phyloP scores from a whole-genome alignment of 2,797 vertebrate genomes.

The Protosalanx chinensis region DNA sequence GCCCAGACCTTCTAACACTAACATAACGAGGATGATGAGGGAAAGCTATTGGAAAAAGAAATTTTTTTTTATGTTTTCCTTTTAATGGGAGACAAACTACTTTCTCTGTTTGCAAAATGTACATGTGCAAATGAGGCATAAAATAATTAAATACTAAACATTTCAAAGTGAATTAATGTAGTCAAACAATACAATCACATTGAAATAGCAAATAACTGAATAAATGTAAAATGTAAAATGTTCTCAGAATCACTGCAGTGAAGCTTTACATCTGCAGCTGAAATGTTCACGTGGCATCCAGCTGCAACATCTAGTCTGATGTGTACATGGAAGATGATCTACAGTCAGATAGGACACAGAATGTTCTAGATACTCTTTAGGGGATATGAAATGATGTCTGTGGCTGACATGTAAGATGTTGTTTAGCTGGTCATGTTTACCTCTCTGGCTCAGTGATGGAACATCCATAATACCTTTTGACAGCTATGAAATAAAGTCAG shows the following conservation, averaged over 20 bases:
- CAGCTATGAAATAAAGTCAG: constrained; percentile 73
- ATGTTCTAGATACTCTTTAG: constrained; percentile 22
- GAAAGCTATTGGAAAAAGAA: too few species aligned
- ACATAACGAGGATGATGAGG: too few species aligned
- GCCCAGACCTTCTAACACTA: too few species aligned
- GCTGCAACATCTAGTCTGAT: not conserved
- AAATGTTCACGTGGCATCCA: too few species aligned
- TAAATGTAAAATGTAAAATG: not conserved
- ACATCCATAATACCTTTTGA: constrained; percentile 60
- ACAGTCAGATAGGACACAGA: constrained; percentile 13
- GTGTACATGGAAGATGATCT: not conserved
- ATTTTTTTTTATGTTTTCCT: too few species aligned
- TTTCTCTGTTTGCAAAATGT: too few species aligned
- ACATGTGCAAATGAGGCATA: too few species aligned
- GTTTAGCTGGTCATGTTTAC: constrained; percentile 52
- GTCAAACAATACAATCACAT: too few species aligned
- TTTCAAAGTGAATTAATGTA: too few species aligned
- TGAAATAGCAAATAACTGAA: not conserved
- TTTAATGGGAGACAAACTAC: too few species aligned
- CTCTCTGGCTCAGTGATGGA: constrained; percentile 51
- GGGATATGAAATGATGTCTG: constrained; percentile 15
- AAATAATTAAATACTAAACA: too few species aligned
- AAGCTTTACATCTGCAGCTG: not conserved
- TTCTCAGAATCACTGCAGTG: not conserved
- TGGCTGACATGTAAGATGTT: constrained; percentile 39